Evolutionary conservation across 2,888 invertebrate species (phyloP), one percentile per base, ranked within the genome.

Genomic region (Torymus aiolomorphi): DNA sequence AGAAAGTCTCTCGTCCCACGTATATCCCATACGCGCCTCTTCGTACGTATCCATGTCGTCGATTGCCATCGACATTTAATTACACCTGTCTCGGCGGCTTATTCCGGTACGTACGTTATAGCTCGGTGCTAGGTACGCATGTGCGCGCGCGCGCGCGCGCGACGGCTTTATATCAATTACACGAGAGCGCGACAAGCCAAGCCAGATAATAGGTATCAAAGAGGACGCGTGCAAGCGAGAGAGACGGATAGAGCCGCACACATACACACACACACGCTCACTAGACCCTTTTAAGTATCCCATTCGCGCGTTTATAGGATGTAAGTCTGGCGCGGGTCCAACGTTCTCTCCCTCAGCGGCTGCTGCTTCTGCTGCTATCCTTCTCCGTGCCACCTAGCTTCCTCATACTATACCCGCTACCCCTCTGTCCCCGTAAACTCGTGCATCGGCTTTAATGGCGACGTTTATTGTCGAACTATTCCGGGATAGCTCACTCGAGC

Each of bases 401-500:
- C 49, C 74, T 62, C 57, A 42, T 42, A 42, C 42, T 8, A n/a
- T n/a, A 42, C 42, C 42, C 42, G 8, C 42, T 42, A 31, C 2
- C 4, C 42, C 42, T 42, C 42, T 42, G 42, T 42, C 18, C 42
- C 20, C 56, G 63, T 75, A 74, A 70, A 70, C 78, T 70, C 54
- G 62, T 42, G 61, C 62, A 52, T 57, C 56, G 62, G 42, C 52
- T 77, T 74, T 74, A 80, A 77, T 18, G 61, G 56, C 75, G 78
- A 78, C 78, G 81, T 81, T 81, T 81, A 81, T 81, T 72, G 76
- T 72, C 75, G 52, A 65, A 78, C 74, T 66, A 71, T 78, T 75
- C 42, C 49, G 59, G 59, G 57, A 57, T 57, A 42, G 13, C 42
- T 42, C 42, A 42, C 42, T 42, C 42, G 42, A 42, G 42, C 42